These are phyloP conservation scores for Poeciliopsis presidionis DNA, from an alignment of 2,797 vertebrate genomes.

Conservation along the genomic window DNA sequence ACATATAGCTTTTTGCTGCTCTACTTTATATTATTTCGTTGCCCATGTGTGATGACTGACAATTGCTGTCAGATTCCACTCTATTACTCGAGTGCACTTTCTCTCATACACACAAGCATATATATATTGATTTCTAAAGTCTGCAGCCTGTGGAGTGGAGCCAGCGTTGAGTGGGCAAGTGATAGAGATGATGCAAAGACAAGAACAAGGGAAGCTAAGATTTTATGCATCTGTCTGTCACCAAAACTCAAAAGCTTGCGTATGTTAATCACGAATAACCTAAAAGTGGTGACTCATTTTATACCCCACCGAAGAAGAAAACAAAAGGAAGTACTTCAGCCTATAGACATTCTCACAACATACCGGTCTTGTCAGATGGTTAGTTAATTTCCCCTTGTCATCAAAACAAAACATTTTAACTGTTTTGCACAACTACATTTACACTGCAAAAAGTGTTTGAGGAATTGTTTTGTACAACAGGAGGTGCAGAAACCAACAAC, in stretches of 20 bases:
- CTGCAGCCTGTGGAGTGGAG: slow-evolving; percentile 54
- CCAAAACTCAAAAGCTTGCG: slow-evolving; percentile 1
- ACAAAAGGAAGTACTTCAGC: background rate
- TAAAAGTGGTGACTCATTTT: slow-evolving; percentile 22
- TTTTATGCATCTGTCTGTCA: slow-evolving; percentile 3
- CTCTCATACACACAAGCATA: slow-evolving; percentile 27
- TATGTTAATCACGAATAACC: slow-evolving; percentile 18
- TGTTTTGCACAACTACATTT: background rate
- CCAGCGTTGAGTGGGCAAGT: slow-evolving; percentile 36
- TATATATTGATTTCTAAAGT: slow-evolving; percentile 63
- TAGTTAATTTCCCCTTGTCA: background rate
- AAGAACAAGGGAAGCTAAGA: slow-evolving; percentile 11
- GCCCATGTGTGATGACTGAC: slow-evolving; percentile 61
- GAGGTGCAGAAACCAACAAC: no score
- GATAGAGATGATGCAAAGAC: slow-evolving; percentile 17
- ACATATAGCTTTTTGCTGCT: slow-evolving; percentile 32
- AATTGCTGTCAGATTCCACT: slow-evolving; percentile 67
- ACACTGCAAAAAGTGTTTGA: background rate
- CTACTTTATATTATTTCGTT: slow-evolving; percentile 47
- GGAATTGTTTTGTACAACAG: background rate
- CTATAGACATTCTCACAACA: background rate
- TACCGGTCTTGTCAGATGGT: background rate
- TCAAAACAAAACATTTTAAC: background rate
- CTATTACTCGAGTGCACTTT: slow-evolving; percentile 45
- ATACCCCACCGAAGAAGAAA: slow-evolving; percentile 11